Percentiles rank a stretch among this genome's conserved stretches.
Evolutionary conservation across 2,888 invertebrate genomes (phyloP).

Genomic region (Dryomyza anilis): DNA sequence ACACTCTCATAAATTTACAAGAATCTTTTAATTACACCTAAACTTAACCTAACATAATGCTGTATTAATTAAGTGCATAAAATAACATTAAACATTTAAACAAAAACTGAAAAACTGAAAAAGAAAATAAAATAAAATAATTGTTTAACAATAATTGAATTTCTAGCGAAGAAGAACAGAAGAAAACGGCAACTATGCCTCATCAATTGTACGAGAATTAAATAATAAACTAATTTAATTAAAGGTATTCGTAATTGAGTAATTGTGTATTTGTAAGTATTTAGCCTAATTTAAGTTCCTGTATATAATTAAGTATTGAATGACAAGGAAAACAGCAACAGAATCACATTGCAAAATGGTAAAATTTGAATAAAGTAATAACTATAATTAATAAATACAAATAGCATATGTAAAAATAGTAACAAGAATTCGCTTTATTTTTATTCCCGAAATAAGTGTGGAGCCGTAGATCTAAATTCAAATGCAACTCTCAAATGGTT

Average conservation of each 20-base stretch:
- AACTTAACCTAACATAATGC: background rate
- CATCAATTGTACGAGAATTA: background rate
- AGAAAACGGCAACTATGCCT: background rate
- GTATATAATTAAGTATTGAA: conserved; percentile 59
- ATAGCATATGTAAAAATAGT: background rate
- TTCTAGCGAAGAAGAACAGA: background rate
- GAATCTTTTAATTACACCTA: background rate
- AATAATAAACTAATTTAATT: background rate
- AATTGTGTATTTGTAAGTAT: conserved; percentile 45
- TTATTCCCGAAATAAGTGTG: conserved; percentile 3
- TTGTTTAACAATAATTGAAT: conserved; percentile 43
- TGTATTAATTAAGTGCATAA: background rate
- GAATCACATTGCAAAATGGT: background rate
- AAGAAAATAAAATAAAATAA: conserved; percentile 25
- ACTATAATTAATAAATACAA: background rate
- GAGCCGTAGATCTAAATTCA: conserved; percentile 3
- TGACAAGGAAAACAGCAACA: no score
- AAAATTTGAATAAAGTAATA: no score
- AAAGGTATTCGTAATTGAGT: conserved; percentile 42
- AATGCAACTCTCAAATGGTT: conserved; percentile 4
- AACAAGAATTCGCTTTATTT: background rate
- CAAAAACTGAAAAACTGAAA: background rate
- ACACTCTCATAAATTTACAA: conserved; percentile 41
- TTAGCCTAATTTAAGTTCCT: conserved; percentile 50
- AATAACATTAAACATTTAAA: background rate